These are phyloP conservation scores for Leucophenga montana DNA, from an alignment of 2,888 invertebrate genomes.

Conservation along the genomic window DNA sequence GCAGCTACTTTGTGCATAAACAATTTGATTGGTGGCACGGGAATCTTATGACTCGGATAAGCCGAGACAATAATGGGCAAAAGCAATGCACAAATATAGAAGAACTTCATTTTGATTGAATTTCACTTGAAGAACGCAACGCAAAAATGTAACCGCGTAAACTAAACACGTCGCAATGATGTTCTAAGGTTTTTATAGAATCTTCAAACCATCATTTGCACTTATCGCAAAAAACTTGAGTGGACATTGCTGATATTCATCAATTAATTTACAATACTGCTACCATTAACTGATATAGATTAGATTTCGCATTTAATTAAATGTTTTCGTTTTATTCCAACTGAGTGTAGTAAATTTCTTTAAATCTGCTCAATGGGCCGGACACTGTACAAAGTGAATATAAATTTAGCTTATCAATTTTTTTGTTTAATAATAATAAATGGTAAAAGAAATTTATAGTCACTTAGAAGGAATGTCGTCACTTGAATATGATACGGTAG, in stretches of 20 bases:
- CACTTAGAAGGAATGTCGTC: too few species aligned
- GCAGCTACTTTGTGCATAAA: not conserved
- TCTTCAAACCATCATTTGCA: not conserved
- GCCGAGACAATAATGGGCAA: slow-evolving; percentile 17
- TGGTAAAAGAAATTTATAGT: too few species aligned
- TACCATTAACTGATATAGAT: too few species aligned
- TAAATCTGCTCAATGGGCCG: too few species aligned
- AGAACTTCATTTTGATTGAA: not conserved
- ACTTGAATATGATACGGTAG: too few species aligned
- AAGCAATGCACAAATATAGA: slow-evolving; percentile 4
- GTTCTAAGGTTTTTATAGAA: not conserved
- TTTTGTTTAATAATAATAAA: too few species aligned
- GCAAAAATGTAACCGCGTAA: not conserved
- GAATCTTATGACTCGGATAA: not conserved
- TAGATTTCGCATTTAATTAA: too few species aligned
- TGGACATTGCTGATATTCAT: not conserved
- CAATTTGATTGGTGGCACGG: not conserved
- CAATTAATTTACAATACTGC: not conserved
- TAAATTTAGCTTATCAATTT: too few species aligned
- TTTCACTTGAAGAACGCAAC: too few species aligned
- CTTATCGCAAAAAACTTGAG: not conserved
- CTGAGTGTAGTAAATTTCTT: too few species aligned
- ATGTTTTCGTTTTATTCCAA: too few species aligned
- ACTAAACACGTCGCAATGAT: not conserved
- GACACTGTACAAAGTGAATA: too few species aligned